Percentiles rank a stretch among this genome's conserved stretches.
Conservation (phyloP, 2,797 vertebrate species). For the Iguana delicatissima region DNA sequence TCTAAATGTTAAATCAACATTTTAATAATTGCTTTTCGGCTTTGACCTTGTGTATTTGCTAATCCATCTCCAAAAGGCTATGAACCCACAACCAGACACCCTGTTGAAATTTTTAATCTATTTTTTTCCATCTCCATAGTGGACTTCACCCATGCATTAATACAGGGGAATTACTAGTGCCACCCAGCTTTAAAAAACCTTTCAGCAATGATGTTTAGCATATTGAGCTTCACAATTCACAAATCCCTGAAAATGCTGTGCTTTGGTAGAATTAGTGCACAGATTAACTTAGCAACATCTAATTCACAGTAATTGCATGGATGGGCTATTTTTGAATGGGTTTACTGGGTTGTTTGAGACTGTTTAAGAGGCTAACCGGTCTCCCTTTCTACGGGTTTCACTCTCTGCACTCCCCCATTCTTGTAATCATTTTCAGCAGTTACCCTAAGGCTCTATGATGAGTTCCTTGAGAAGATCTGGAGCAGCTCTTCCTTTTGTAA, state of each 20-base stretch:
- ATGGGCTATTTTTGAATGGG: constrained; percentile 23
- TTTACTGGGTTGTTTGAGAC: constrained; percentile 21
- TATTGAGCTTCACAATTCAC: not conserved
- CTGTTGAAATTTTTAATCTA: constrained; percentile 20
- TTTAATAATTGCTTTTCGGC: not conserved
- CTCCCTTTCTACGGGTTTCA: not conserved
- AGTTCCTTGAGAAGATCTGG: not conserved
- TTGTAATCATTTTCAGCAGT: not conserved
- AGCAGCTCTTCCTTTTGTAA: not conserved
- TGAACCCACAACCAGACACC: not conserved
- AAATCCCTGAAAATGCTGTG: constrained; percentile 37
- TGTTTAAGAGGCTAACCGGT: accelerated
- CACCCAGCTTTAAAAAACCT: constrained; percentile 10
- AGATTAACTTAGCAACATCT: constrained; percentile 26
- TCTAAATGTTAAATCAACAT: not conserved
- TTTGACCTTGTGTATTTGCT: constrained; percentile 10
- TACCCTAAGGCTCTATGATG: not conserved
- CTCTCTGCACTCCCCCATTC: not conserved
- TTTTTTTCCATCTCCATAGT: not conserved
- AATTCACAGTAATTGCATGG: constrained; percentile 44
- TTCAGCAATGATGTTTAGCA: not conserved
- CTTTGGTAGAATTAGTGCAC: not conserved
- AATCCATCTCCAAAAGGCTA: not conserved
- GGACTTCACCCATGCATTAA: not conserved
- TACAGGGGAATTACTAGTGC: constrained; percentile 8